Base-by-base conservation (phyloP, 2,113 vertebrate genomes). In the Murina feae region DNA sequence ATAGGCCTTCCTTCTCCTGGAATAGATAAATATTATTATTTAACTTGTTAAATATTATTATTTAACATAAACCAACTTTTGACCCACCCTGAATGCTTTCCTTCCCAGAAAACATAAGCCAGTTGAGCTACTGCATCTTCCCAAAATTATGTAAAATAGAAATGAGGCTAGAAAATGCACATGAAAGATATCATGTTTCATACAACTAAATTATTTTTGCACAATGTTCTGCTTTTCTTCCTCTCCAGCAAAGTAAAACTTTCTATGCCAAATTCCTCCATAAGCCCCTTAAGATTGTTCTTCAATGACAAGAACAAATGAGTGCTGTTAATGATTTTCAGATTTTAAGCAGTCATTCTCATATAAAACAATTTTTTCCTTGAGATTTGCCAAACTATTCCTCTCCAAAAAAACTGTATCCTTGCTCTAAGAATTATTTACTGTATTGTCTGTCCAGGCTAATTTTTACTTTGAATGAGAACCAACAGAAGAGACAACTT, bases 351-450 rank as follows among this genome's bases (percentile, higher is more conserved):
- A 97, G 86, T 97, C 97, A 97, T 86, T 96, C 89, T 95, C 89
- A 97, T 89, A 94, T 65, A 96, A 95, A 97, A 95, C 75, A 97
- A 96, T 81, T 83, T 98, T 98, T 98, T 98, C 97, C 97, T 94
- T 93, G 53, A 87, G 53, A 93, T 87, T 78, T 93, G 98, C 98
- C 98, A 98, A 97, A 96, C 85, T 55, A 95, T 94, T 96, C 83
- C 28, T 53, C 44, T 95, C 71, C 90, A 97, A 90, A 90, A 92
- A 96, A 95, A 89, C 3, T 83, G 80, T 47, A 95, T 96, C 92
- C 96, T 96, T 94, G 78, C 44, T 92, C 86, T 92, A 89, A 96
- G 86, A 94, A 96, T 47, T 78, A 90, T 91, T 93, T 68, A 79
- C 49, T 84, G 8, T 39, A 91, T 25, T 87, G 51, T 68, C 85